Base-by-base conservation (phyloP, 2,113 vertebrate genomes). In the Bolborhynchus lineola region DNA sequence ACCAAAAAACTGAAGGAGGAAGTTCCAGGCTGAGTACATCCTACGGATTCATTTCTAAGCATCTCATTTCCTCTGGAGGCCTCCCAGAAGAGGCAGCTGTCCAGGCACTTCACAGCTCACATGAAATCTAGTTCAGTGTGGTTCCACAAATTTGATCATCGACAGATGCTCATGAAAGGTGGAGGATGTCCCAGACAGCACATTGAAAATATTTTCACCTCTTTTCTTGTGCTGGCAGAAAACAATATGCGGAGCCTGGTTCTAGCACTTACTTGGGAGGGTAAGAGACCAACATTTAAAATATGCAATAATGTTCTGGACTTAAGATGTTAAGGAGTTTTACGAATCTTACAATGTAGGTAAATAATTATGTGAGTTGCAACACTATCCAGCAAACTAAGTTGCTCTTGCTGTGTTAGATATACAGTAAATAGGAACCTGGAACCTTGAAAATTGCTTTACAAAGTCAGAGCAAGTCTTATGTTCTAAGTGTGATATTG, bases 1-100 rank as follows among this genome's bases (percentile, higher is more conserved):
- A 75, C 35, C 82, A 12, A 71, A 71, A 86, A 87, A 77, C 9
- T 35, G 46, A 89, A 92, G 65, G 39, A 95, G 64, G 83, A 91
- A 85, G 71, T 93, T 96, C 69, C 85, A 94, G 78, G 33, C 86
- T 91, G 64, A 77, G 33, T 77, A n/a, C 82, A 93, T 86, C 65
- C 90, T 93, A 86, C 15, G 1, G 50, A 96, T 95, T 96, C 5
- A 92, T 86, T 94, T 80, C 83, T 41, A 76, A 90, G 88, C 69
- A 15, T 67, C 64, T 96, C 53, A 77, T 95, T 97, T 97, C 92
- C 65, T 97, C 87, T 96, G 83, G 95, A 96, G 52, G 55, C 85
- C 59, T 95, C 82, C 92, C 88, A 96, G 72, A 90, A 90, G 77
- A 95, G 62, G 31, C 97, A 97, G 93, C 92, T 96, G 94, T 90